Percentiles rank a stretch among this genome's conserved stretches.
Conservation (phyloP, 2,113 vertebrate species). For the Psittacus erithacus region DNA sequence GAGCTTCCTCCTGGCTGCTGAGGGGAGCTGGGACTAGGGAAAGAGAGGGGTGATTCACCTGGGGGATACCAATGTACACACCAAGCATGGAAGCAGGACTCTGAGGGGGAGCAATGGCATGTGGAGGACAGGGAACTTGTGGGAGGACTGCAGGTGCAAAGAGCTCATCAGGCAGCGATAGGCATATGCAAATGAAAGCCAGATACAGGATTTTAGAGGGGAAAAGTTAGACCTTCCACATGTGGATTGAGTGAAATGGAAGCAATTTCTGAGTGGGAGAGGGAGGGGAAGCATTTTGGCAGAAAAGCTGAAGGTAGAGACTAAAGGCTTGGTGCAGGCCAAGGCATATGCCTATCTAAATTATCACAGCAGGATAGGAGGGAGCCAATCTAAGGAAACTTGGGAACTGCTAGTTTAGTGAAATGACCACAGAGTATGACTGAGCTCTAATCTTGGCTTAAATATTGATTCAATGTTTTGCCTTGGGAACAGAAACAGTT, state of each 20-base stretch:
- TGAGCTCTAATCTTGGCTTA: neutral
- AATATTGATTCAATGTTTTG: neutral
- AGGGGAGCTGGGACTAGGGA: neutral
- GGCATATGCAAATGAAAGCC: neutral
- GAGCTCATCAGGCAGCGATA: neutral
- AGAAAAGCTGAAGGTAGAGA: neutral
- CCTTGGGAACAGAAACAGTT: neutral
- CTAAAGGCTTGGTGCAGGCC: neutral
- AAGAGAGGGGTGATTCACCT: neutral
- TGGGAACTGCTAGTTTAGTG: neutral
- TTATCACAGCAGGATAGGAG: neutral
- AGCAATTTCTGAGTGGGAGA: neutral
- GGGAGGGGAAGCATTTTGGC: neutral
- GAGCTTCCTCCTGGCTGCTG: neutral
- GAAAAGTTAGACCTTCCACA: neutral
- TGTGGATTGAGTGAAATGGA: neutral
- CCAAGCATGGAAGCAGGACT: neutral
- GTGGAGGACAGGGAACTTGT: neutral
- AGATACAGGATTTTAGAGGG: neutral
- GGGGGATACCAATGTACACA: rapidly evolving
- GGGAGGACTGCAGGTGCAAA: neutral
- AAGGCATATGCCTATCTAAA: neutral
- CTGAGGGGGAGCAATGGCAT: neutral
- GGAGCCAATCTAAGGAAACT: neutral
- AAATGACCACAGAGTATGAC: neutral